Evolutionary conservation across 2,888 invertebrate genomes (phyloP).

Genomic region (Conomelus anceps): DNA sequence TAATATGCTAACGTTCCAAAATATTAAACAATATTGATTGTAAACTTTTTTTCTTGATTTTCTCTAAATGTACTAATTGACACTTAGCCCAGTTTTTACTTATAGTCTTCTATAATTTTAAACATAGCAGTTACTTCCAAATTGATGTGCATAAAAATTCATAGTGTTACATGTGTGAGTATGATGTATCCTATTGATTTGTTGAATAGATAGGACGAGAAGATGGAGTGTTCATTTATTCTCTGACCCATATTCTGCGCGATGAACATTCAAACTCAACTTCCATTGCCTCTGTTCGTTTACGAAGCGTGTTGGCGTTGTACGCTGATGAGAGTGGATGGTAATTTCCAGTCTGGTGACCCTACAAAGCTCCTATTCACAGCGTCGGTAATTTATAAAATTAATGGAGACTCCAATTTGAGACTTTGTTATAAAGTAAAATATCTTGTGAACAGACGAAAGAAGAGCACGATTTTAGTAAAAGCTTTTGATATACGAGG

Average conservation of each 20-base stretch:
- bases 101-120: no score
- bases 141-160: no score
- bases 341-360: neutral
- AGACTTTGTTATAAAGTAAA: neutral
- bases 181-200: no score
- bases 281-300: neutral
- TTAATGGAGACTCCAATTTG: neutral
- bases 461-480: neutral
- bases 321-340: neutral
- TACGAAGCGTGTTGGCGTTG: neutral
- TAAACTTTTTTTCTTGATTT: no score
- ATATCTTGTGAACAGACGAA: neutral
- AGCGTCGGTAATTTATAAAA: neutral
- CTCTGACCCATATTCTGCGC: neutral
- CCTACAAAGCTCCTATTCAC: neutral
- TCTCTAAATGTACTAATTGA: no score
- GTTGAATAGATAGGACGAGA: no score
- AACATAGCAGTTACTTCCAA: no score
- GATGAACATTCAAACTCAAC: no score
- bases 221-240: neutral
- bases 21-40: no score
- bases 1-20: no score
- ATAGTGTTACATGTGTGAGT: no score
- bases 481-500: neutral
- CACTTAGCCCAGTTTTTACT: no score